Evolutionary conservation across 2,888 invertebrate genomes (phyloP), one percentile per base, ranked within the genome.

Genomic region (Eudemis profundana): DNA sequence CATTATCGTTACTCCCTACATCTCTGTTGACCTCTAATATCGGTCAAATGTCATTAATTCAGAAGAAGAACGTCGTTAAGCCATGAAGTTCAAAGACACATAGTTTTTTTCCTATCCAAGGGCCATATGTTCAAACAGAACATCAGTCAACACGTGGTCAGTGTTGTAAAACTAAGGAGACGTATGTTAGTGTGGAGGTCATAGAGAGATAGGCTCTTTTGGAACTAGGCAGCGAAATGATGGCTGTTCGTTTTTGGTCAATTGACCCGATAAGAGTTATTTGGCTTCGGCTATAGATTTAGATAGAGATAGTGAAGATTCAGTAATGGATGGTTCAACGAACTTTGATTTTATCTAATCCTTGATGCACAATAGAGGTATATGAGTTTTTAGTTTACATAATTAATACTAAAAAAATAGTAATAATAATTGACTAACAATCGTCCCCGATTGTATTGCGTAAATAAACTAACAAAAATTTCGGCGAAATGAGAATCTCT

Each of bases 121-220:
- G 29, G 19, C 4, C 17, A 42, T n/a, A 51, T 61, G 54, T 47
- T 21, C 51, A 56, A 47, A 66, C 46, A 67, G 68, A 75, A 78
- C 76, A 83, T 85, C 81, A 82, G 82, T 84, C 78, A 82, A 84
- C 78, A 84, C 78, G 77, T 77, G 79, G 76, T 67, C 71, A 75
- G 71, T 66, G 44, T 59, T 68, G 62, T 71, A n/a, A 4, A 47
- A 8, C 3, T 23, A 27, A 33, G 10, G 10, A 8, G 33, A 8
- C 33, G 10, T 33, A 8, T 33, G 33, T 33, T 10, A 33, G 33
- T 33, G 10, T 4, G 33, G 1, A 8, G 7, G 2, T 33, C 33
- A 8, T 8, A 8, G 33, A 33, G 8, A 33, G 33, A 10, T 33
- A 33, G 0, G 33, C 8, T 1, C 10, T 5, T 33, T 33, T 33